Conservation (phyloP, 2,797 vertebrate genomes). For the Pteronotus mesoamericanus region DNA sequence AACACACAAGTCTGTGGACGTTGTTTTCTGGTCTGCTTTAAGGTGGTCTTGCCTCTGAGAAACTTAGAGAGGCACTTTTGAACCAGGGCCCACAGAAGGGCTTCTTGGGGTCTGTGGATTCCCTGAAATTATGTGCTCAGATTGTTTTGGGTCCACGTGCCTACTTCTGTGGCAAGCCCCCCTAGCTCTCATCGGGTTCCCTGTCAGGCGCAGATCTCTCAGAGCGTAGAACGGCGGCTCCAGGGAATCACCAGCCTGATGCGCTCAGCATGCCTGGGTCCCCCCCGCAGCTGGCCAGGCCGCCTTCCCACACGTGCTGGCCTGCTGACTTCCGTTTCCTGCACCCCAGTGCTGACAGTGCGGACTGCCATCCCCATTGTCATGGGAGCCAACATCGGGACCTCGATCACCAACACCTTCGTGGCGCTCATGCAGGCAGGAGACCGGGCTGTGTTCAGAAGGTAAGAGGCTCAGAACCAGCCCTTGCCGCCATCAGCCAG, state of each 20-base stretch:
- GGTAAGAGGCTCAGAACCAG: slow-evolving; percentile 80
- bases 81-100: neutral
- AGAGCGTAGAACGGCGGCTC: neutral
- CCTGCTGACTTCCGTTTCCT: neutral
- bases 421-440: slow-evolving; percentile 98
- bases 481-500: neutral
- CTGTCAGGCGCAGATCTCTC: neutral
- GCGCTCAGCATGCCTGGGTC: neutral
- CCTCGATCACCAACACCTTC: slow-evolving; percentile 97
- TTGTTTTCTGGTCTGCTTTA: neutral
- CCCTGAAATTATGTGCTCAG: neutral
- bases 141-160: accelerated
- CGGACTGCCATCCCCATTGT: slow-evolving; percentile 92
- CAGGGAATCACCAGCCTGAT: neutral
- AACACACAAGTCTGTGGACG: neutral
- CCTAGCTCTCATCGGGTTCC: neutral
- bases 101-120: neutral
- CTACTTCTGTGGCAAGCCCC: neutral
- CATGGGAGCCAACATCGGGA: slow-evolving; percentile 99
- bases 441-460: slow-evolving; percentile 95
- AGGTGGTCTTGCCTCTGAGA: neutral
- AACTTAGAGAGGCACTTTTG: neutral
- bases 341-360: slow-evolving; percentile 89
- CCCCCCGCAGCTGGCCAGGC: neutral
- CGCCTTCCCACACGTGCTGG: neutral